Evolutionary conservation across 2,797 vertebrate genomes (phyloP).

Genomic region (Rachycentron canadum): DNA sequence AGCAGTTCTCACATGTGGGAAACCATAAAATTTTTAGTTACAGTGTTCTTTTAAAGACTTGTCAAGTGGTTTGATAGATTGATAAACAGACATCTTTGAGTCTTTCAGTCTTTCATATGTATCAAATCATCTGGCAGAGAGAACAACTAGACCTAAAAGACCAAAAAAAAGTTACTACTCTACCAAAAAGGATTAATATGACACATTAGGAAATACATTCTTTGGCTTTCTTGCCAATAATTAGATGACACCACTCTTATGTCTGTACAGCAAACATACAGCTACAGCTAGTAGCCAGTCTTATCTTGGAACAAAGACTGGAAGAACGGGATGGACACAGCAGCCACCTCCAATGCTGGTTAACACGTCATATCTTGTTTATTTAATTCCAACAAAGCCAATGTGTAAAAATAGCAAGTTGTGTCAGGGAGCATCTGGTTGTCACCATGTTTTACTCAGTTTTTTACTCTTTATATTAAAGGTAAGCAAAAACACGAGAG

Average conservation of each 20-base stretch:
- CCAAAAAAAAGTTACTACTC: neutral
- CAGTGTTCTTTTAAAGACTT: constrained; percentile 47
- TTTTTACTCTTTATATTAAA: neutral
- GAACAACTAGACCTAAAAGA: neutral
- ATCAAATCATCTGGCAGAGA: neutral
- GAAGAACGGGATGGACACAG: neutral
- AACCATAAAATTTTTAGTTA: constrained; percentile 38
- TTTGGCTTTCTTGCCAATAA: neutral
- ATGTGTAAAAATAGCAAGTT: neutral
- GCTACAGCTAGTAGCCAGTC: neutral
- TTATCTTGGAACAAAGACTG: neutral
- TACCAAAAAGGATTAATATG: neutral
- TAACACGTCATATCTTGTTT: neutral
- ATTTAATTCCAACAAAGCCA: neutral
- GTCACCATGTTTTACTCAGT: neutral
- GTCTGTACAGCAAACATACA: neutral
- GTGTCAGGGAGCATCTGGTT: neutral
- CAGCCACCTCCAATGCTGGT: neutral
- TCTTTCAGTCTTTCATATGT: neutral
- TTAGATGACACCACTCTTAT: neutral
- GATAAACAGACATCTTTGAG: neutral
- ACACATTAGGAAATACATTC: neutral
- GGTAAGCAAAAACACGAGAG: neutral
- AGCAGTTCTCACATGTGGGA: constrained; percentile 62
- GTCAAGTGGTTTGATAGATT: constrained; percentile 3